A percentile compares a stretch with the other conserved stretches of the same genome.
phyloP scores from a whole-genome alignment of 30 jellyfish, hydroid and myxozoan species.

The Nemopilema nomurai region DNA sequence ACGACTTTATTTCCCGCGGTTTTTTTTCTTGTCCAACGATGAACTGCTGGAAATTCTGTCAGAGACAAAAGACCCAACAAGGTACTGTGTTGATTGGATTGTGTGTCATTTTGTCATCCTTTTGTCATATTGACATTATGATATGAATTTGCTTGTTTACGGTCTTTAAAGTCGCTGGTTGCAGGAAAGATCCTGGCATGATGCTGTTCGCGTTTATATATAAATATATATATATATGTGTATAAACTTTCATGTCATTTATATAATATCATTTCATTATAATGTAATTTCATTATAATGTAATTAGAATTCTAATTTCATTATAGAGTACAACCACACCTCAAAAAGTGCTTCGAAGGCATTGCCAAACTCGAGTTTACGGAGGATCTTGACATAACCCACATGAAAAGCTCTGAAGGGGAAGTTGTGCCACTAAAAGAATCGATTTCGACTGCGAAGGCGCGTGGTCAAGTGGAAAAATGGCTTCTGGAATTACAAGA shows the following conservation, averaged over 20 bases:
- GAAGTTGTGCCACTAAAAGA: slow-evolving; percentile 93
- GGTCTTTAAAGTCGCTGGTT: too few species aligned
- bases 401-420: slow-evolving; percentile 99
- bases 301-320: background rate
- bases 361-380: slow-evolving; percentile 94
- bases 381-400: slow-evolving; percentile 96
- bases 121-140: too few species aligned
- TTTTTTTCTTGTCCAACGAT: slow-evolving; percentile 94
- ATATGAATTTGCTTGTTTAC: too few species aligned
- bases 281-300: too few species aligned
- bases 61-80: slow-evolving; percentile 97
- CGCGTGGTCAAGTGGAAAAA: slow-evolving; percentile 98
- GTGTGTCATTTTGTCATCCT: too few species aligned
- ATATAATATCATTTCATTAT: too few species aligned
- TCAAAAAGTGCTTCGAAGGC: slow-evolving; percentile 97
- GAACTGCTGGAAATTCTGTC: slow-evolving; percentile 95
- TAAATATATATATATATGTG: too few species aligned
- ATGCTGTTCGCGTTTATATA: too few species aligned
- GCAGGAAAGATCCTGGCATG: too few species aligned
- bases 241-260: too few species aligned
- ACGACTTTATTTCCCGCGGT: slow-evolving; percentile 90
- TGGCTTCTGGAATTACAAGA: slow-evolving; percentile 97
- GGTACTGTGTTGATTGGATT: too few species aligned
- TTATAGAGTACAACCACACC: slow-evolving; percentile 93
- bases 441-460: slow-evolving; percentile 94